Evolutionary conservation across 1,140 invertebrate species (phyloP), one percentile per base, ranked within the genome.

Genomic region (Sitodiplosis mosellana): DNA sequence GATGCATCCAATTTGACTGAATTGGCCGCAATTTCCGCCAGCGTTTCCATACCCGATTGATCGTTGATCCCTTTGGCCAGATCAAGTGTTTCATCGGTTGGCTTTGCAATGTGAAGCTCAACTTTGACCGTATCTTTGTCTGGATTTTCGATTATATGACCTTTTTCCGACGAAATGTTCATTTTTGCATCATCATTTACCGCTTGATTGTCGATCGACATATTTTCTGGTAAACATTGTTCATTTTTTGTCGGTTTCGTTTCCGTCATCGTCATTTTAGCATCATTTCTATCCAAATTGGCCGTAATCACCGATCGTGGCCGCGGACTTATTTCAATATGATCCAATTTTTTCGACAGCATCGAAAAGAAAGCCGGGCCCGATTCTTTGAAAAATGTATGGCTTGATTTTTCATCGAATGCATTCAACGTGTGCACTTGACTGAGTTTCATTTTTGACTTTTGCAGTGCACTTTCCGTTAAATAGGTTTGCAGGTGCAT

Each of bases 401-500:
- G 3, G 3, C 2, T 6, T 14, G 36, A 14, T 38, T 38, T 17
- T 38, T 38, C 36, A 38, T 17, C 14, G 12, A n/a, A 14, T n/a
- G 12, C 36, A 38, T 19, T 18, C 5, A 42, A 2, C 41, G 14
- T 11, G 33, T 45, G 59, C 19, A 60, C 56, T 54, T 74, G 72
- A 47, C 70, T 73, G 52, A 80, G 77, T 65, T 85, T 84, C n/a
- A 83, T 78, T 62, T 76, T 77, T 36, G 76, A 72, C 55, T 83
- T 77, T 57, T 78, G 71, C 15, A 83, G 66, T n/a, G 81, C 78
- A 59, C 77, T 69, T 57, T 83, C 81, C 4, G 78, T 83, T 43
- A 83, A 69, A 64, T 85, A 85, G 0, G 77, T 78, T 51, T 83
- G 79, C 15, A 83, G 59, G 15, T 8, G 51, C 47, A 12, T 52